Percentiles rank a stretch among this genome's conserved stretches.
These are phyloP conservation scores for Agapetus fuscipes DNA, from an alignment of 2,888 invertebrate genomes.

Conservation along the genomic window DNA sequence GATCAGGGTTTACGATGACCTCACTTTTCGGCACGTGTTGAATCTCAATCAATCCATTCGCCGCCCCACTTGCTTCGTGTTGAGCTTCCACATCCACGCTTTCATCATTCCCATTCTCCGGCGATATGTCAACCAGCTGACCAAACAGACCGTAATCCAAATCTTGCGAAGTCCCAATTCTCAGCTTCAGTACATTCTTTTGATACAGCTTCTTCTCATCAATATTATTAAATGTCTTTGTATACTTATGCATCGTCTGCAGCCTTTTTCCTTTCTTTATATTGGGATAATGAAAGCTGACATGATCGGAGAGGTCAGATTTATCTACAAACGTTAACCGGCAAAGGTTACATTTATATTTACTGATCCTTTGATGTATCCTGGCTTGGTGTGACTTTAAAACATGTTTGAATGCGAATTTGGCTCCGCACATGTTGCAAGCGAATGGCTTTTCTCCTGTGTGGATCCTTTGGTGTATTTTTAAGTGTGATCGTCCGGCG, in stretches of 20 bases:
- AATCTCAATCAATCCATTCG: too few relatives aligned
- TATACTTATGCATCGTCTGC: constrained; percentile 19
- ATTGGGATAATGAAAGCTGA: constrained; percentile 23
- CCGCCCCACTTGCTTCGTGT: too few relatives aligned
- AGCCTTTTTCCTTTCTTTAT: constrained; percentile 23
- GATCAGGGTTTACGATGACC: too few relatives aligned
- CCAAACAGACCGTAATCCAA: constrained; percentile 13
- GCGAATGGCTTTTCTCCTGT: constrained; percentile 27
- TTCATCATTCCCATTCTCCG: constrained; percentile 5
- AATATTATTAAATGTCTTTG: constrained; percentile 4
- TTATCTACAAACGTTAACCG: constrained; percentile 25
- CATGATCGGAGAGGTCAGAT: constrained; percentile 26
- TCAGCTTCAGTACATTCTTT: constrained; percentile 8
- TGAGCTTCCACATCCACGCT: constrained; percentile 1
- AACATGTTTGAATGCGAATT: constrained; percentile 27
- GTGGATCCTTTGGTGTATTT: constrained; percentile 37
- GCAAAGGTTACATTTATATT: constrained; percentile 30
- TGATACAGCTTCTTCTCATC: constrained; percentile 8
- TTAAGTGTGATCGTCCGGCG: constrained; percentile 37
- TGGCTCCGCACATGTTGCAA: constrained; percentile 31
- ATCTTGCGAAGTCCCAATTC: constrained; percentile 3
- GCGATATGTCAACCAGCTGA: constrained; percentile 12
- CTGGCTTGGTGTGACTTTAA: constrained; percentile 29
- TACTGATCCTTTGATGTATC: constrained; percentile 27
- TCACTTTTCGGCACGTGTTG: too few relatives aligned